A percentile compares a stretch with the other conserved stretches of the same genome.
These are phyloP conservation scores for Chaenodraco wilsoni DNA, from an alignment of 2,797 vertebrate genomes.

Conservation along the genomic window DNA sequence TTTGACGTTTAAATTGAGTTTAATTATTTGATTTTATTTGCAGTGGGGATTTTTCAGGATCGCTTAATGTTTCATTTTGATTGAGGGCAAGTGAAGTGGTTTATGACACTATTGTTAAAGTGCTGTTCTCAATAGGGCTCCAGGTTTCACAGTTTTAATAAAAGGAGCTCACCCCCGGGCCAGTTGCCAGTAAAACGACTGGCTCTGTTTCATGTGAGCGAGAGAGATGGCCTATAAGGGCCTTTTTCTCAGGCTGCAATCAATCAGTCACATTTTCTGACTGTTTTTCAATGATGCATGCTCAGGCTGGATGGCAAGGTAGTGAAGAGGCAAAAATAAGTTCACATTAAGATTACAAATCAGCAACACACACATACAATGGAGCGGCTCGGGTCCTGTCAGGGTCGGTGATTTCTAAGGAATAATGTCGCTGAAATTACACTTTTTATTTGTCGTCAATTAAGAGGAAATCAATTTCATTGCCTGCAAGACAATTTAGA, in stretches of 20 bases:
- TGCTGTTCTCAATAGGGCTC: conserved; percentile 56
- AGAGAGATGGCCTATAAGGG: conserved; percentile 53
- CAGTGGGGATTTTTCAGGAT: conserved; percentile 43
- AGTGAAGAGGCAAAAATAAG: conserved; percentile 32
- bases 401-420: background rate
- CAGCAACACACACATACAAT: background rate
- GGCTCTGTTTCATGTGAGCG: conserved; percentile 57
- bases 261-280: conserved; percentile 70
- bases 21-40: conserved; percentile 40
- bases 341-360: conserved; percentile 32
- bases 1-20: conserved; percentile 64
- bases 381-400: background rate
- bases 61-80: conserved; percentile 74
- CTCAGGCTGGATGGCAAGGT: conserved; percentile 43
- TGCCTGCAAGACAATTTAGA: conserved; percentile 22
- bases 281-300: conserved; percentile 69
- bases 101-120: conserved; percentile 69
- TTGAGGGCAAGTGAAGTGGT: conserved; percentile 43
- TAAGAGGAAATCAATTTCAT: conserved; percentile 25
- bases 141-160: conserved; percentile 68
- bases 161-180: conserved; percentile 64
- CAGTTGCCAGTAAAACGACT: conserved; percentile 68
- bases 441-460: conserved; percentile 17
- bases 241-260: conserved; percentile 65
- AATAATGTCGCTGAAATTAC: conserved; percentile 1